These are phyloP conservation scores for Anarhynchus alexandrinus DNA, from an alignment of 2,113 vertebrate species.

Conservation along the genomic window DNA sequence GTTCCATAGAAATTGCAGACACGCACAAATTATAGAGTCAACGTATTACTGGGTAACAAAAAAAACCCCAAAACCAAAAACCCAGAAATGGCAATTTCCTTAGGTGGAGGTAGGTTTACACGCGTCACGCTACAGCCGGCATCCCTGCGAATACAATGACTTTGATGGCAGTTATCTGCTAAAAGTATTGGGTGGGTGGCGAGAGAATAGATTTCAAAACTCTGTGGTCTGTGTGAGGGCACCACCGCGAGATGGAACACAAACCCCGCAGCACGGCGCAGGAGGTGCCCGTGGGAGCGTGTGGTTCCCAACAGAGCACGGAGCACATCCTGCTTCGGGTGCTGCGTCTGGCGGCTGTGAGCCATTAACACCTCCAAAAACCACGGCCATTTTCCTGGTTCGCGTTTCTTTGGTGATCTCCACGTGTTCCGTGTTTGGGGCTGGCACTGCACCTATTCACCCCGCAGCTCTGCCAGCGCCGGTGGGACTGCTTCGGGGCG, in stretches of 20 bases:
- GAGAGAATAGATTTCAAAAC: not conserved
- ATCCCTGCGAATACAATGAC: not conserved
- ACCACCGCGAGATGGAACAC: accelerated
- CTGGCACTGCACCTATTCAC: not conserved
- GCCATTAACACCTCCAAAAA: no score
- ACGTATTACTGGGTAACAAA: not conserved
- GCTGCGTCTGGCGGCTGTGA: not conserved
- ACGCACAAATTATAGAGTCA: not conserved
- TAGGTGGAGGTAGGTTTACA: not conserved
- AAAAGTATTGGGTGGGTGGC: accelerated
- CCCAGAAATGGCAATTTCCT: not conserved
- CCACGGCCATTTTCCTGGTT: accelerated
- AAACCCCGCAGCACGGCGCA: accelerated
- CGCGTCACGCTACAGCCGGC: not conserved
- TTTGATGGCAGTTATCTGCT: not conserved
- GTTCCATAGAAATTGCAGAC: not conserved
- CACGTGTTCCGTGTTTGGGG: not conserved
- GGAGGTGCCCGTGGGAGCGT: accelerated
- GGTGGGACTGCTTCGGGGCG: not conserved
- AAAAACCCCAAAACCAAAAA: not conserved
- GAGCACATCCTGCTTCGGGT: not conserved
- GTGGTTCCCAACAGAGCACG: not conserved
- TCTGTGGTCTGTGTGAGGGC: not conserved
- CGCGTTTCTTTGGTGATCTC: accelerated
- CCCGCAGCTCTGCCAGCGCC: accelerated